A percentile compares a stretch with the other conserved stretches of the same genome.
These are phyloP conservation scores for Habropoda laboriosa DNA, from an alignment of 1,140 invertebrate genomes.

Conservation along the genomic window DNA sequence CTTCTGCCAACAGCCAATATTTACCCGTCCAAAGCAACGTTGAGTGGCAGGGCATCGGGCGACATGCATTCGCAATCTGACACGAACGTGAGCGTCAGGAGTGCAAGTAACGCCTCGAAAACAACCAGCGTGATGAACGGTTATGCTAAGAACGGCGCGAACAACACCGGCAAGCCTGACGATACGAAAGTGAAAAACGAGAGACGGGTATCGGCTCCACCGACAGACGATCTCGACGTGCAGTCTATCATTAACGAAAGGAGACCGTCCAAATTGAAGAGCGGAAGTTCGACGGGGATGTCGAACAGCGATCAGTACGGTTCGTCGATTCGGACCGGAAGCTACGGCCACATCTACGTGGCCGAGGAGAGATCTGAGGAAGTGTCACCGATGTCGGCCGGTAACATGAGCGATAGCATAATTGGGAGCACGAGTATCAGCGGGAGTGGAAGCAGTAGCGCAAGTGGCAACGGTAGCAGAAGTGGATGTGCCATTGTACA, in stretches of 20 bases:
- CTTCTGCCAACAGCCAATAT: slow-evolving; percentile 64
- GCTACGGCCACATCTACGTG: slow-evolving; percentile 65
- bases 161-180: slow-evolving; percentile 53
- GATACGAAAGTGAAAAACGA: slow-evolving; percentile 43
- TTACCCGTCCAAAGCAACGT: slow-evolving; percentile 71
- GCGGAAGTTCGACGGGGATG: slow-evolving; percentile 30
- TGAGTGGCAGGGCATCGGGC: slow-evolving; percentile 57
- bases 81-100: slow-evolving; percentile 34
- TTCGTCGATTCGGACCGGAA: slow-evolving; percentile 9
- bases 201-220: slow-evolving; percentile 43
- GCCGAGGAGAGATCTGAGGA: slow-evolving; percentile 57
- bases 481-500: slow-evolving; percentile 32
- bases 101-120: slow-evolving; percentile 22
- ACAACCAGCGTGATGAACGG: slow-evolving; percentile 42
- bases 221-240: slow-evolving; percentile 74
- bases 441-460: not conserved
- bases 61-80: slow-evolving; percentile 58
- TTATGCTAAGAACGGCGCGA: slow-evolving; percentile 19
- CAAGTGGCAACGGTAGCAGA: not conserved
- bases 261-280: slow-evolving; percentile 75
- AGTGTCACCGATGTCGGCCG: slow-evolving; percentile 26
- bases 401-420: slow-evolving; percentile 40
- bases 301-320: slow-evolving; percentile 50
- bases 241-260: slow-evolving; percentile 80
- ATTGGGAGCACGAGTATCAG: slow-evolving; percentile 14